Percentiles rank a stretch among this genome's conserved stretches.
phyloP scores from a whole-genome alignment of 2,113 vertebrate genomes.

The Ameiurus melas region DNA sequence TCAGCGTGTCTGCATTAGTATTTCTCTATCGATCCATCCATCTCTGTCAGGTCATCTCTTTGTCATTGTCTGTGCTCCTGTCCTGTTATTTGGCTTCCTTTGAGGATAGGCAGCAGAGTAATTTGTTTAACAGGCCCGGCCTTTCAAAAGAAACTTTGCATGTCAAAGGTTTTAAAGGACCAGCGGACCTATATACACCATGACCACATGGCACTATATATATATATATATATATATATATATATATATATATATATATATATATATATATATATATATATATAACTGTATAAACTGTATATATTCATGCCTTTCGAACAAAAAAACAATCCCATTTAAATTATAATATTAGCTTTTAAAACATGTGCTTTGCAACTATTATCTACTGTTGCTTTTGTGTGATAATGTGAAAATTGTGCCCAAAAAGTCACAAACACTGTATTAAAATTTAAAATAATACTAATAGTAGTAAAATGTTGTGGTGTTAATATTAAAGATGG shows the following conservation, averaged over 20 bases:
- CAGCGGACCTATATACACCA: slow-evolving; percentile 28
- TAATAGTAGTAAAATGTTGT: not conserved
- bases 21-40: slow-evolving; percentile 74
- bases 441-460: not conserved
- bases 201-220: not conserved
- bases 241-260: too few relatives aligned
- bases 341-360: not conserved
- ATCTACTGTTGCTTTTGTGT: not conserved
- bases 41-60: slow-evolving; percentile 61
- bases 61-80: slow-evolving; percentile 60
- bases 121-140: slow-evolving; percentile 51
- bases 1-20: slow-evolving; percentile 76
- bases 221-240: too few relatives aligned
- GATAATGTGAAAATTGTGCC: not conserved
- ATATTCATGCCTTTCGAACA: not conserved
- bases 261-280: too few relatives aligned
- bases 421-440: not conserved
- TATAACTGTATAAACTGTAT: too few relatives aligned
- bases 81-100: slow-evolving; percentile 65
- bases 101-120: slow-evolving; percentile 51
- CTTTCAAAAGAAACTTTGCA: slow-evolving; percentile 48
- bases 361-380: not conserved
- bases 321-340: not conserved
- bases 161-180: slow-evolving; percentile 37
- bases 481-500: not conserved